Evolutionary conservation across 2,113 vertebrate species (phyloP).

Genomic region (Ranitomeya imitator): DNA sequence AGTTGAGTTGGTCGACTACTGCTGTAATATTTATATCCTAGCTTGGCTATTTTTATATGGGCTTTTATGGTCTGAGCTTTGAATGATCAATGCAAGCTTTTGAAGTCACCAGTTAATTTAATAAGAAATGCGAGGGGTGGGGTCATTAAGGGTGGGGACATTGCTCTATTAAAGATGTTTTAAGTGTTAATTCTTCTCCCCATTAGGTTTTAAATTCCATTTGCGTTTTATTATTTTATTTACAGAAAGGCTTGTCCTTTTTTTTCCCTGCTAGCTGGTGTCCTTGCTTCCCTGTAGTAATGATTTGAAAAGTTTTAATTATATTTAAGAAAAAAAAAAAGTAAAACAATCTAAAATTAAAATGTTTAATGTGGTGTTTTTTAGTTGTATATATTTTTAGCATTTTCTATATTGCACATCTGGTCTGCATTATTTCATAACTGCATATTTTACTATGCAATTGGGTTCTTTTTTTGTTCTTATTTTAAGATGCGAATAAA

Average conservation of each 20-base stretch:
- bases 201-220: not conserved
- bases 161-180: not conserved
- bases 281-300: not conserved
- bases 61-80: not conserved
- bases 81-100: not conserved
- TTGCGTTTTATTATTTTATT: not conserved
- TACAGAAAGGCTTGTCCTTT: not conserved
- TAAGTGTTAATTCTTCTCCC: not conserved
- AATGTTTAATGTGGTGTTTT: not conserved
- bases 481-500: not conserved
- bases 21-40: not conserved
- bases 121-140: not conserved
- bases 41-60: not conserved
- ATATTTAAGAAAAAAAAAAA: not conserved
- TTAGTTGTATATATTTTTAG: not conserved
- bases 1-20: not conserved
- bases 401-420: not conserved
- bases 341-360: not conserved
- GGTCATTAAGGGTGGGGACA: not conserved
- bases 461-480: not conserved
- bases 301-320: not conserved
- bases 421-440: not conserved
- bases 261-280: not conserved
- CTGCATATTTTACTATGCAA: not conserved
- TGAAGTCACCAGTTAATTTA: not conserved